Evolutionary conservation across 2,888 invertebrate genomes (phyloP).

Genomic region (Agrochola lychnidis): DNA sequence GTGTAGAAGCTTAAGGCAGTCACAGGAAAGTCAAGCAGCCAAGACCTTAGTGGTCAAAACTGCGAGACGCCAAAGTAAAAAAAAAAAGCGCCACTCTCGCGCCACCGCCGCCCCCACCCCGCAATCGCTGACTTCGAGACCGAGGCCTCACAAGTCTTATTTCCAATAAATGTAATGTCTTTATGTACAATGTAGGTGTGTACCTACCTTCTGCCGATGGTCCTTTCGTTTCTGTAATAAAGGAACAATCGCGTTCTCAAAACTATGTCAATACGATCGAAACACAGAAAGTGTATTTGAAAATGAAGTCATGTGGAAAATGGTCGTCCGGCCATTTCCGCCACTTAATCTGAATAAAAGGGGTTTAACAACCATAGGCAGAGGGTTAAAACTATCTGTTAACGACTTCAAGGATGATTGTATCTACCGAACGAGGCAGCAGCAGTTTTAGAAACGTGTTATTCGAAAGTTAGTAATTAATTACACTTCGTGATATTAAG

Average conservation of each 20-base stretch:
- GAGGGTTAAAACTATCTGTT: constrained; percentile 19
- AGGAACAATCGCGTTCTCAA: constrained; percentile 15
- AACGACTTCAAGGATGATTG: not conserved
- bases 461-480: not conserved
- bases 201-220: not conserved
- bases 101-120: no score
- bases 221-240: constrained; percentile 21
- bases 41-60: no score
- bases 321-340: constrained; percentile 14
- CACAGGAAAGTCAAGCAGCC: no score
- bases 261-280: constrained; percentile 42
- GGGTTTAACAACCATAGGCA: constrained; percentile 3
- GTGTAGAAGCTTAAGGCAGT: no score
- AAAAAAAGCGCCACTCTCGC: no score
- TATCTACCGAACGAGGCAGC: not conserved
- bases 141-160: not conserved
- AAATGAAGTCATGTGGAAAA: constrained; percentile 38
- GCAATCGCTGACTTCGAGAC: no score
- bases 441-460: not conserved
- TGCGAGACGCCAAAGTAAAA: no score
- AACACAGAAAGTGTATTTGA: constrained; percentile 44
- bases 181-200: not conserved
- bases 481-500: not conserved
- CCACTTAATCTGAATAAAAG: constrained; percentile 33
- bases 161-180: not conserved